phyloP scores from a whole-genome alignment of 2,888 invertebrate species.

The Meghimatium bilineatum region DNA sequence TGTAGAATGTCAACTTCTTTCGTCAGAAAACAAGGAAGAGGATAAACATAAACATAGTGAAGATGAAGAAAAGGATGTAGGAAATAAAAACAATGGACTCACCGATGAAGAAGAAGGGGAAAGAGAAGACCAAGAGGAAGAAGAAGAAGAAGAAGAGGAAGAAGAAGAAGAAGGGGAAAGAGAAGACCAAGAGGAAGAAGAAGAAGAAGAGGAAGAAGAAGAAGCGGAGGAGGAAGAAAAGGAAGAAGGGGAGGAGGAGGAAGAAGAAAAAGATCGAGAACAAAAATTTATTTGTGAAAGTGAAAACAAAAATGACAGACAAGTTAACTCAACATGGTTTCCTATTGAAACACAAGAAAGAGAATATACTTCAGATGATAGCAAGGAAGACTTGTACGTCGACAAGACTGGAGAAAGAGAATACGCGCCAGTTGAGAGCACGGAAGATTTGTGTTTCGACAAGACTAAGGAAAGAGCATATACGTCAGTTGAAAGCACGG shows the following conservation, averaged over 20 bases:
- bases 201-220: conserved; percentile 23
- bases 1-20: background rate
- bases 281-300: background rate
- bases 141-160: conserved; percentile 8
- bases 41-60: conserved; percentile 18
- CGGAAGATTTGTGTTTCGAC: background rate
- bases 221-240: conserved; percentile 17
- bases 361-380: background rate
- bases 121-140: conserved; percentile 35
- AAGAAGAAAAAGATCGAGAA: background rate
- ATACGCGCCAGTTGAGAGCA: background rate
- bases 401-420: conserved; percentile 13
- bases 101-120: background rate
- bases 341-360: no score
- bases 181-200: conserved; percentile 15
- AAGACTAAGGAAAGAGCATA: background rate
- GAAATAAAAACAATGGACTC: background rate
- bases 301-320: no score
- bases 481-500: background rate
- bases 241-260: background rate
- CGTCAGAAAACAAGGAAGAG: background rate
- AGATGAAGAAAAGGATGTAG: conserved; percentile 18
- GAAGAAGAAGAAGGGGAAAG: background rate
- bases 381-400: background rate
- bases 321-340: background rate